phyloP scores from a whole-genome alignment of 2,113 vertebrate species.

The Myotis davidii region DNA sequence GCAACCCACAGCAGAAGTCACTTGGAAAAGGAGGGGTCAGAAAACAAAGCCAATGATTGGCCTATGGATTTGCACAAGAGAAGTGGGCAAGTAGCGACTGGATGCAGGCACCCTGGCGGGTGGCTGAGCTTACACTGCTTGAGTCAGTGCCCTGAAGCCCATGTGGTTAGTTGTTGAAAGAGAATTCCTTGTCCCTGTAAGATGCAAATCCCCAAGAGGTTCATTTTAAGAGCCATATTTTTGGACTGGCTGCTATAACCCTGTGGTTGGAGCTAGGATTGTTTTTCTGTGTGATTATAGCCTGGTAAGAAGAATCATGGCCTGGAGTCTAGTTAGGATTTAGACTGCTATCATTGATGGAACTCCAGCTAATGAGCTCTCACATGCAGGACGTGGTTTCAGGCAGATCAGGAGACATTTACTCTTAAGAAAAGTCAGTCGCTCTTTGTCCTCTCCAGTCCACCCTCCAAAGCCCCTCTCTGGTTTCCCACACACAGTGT shows the following conservation, averaged over 20 bases:
- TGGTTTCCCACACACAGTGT: conserved; percentile 62
- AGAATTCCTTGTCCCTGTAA: conserved; percentile 52
- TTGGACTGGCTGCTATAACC: conserved; percentile 12
- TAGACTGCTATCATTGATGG: conserved; percentile 48
- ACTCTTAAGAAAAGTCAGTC: neutral
- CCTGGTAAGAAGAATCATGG: conserved; percentile 4
- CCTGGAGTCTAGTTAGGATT: conserved; percentile 28
- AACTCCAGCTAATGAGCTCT: conserved; percentile 48
- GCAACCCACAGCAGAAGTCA: conserved; percentile 21
- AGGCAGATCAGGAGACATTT: neutral
- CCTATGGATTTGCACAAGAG: conserved; percentile 30
- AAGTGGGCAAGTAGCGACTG: neutral
- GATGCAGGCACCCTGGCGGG: neutral
- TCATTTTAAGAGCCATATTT: neutral
- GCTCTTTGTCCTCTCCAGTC: neutral
- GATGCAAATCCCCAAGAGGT: conserved; percentile 24
- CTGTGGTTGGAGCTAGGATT: conserved; percentile 41
- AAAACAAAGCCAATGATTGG: neutral
- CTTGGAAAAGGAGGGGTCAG: conserved; percentile 46
- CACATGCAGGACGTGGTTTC: neutral
- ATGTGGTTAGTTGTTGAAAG: neutral
- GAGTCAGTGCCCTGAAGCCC: conserved; percentile 36
- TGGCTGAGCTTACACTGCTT: neutral
- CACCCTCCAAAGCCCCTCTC: neutral
- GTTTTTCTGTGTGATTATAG: conserved; percentile 34